A percentile compares a stretch with the other conserved stretches of the same genome.
Evolutionary conservation across 2,888 invertebrate species (phyloP).

Genomic region (Diogma glabrata): DNA sequence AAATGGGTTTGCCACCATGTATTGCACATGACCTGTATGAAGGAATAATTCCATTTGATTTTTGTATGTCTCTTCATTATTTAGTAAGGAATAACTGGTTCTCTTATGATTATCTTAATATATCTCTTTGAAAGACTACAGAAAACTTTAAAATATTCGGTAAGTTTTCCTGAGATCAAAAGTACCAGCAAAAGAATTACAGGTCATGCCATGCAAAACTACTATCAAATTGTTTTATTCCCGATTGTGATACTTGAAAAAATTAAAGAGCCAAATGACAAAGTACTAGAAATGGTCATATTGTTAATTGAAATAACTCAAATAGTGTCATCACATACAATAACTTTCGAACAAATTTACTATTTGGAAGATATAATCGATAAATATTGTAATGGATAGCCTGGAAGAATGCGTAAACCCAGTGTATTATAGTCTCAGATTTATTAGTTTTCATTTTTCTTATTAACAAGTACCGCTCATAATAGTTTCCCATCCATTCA

Average conservation of each 20-base stretch:
- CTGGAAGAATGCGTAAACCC: too few species aligned
- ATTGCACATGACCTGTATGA: slow-evolving; percentile 24
- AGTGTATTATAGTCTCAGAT: too few species aligned
- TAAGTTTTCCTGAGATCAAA: slow-evolving; percentile 11
- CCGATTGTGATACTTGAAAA: slow-evolving; percentile 3
- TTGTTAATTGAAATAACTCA: background rate
- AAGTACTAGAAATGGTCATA: slow-evolving; percentile 5
- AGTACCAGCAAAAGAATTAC: slow-evolving; percentile 5
- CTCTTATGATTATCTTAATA: background rate
- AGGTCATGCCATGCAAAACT: slow-evolving; percentile 11
- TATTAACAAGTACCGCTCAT: too few species aligned
- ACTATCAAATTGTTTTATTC: slow-evolving; percentile 1
- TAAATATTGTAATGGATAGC: too few species aligned
- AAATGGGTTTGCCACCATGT: slow-evolving; percentile 23
- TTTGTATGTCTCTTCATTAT: background rate
- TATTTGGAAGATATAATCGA: background rate
- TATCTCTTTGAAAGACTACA: background rate
- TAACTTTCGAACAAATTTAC: background rate
- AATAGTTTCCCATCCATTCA: too few species aligned
- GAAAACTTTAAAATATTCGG: slow-evolving; percentile 4
- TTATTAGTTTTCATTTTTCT: too few species aligned
- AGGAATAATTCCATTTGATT: background rate
- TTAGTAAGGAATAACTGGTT: background rate
- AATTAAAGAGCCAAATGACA: slow-evolving; percentile 5
- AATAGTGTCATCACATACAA: background rate